Conservation (phyloP, 2,888 invertebrate species). For the Embidobia sp. region DNA sequence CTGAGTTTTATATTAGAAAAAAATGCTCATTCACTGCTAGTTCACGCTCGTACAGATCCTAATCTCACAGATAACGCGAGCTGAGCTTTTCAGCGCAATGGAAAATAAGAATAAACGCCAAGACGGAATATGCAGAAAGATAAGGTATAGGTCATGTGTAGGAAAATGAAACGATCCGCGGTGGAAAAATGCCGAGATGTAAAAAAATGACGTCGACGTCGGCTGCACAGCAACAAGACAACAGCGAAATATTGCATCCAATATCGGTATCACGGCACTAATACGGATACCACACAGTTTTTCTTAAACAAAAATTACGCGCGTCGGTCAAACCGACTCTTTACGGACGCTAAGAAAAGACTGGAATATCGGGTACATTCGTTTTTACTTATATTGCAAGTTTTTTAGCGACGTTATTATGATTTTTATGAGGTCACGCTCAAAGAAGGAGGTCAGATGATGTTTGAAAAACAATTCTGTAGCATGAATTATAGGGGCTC, state of each 20-base stretch:
- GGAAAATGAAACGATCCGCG: slow-evolving; percentile 51
- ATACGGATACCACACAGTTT: slow-evolving; percentile 39
- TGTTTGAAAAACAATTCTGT: too few species aligned
- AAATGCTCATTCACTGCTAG: slow-evolving; percentile 45
- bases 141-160: slow-evolving; percentile 45
- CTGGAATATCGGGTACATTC: too few species aligned
- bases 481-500: too few species aligned
- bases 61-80: slow-evolving; percentile 45
- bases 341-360: too few species aligned
- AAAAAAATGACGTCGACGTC: slow-evolving; percentile 22
- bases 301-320: too few species aligned
- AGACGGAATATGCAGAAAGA: slow-evolving; percentile 42
- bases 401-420: slow-evolving; percentile 10
- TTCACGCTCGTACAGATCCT: slow-evolving; percentile 44
- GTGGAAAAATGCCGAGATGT: slow-evolving; percentile 12
- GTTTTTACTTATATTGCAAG: slow-evolving; percentile 20
- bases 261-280: slow-evolving; percentile 49
- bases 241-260: slow-evolving; percentile 49
- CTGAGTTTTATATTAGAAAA: slow-evolving; percentile 42
- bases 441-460: too few species aligned
- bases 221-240: slow-evolving; percentile 21
- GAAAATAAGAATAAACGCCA: slow-evolving; percentile 52
- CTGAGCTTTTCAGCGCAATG: slow-evolving; percentile 36
- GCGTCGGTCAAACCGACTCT: slow-evolving; percentile 20
- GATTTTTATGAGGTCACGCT: slow-evolving; percentile 3